A percentile compares a stretch with the other conserved stretches of the same genome.
Evolutionary conservation across 2,888 invertebrate species (phyloP).

Genomic region (Euphydryas editha): DNA sequence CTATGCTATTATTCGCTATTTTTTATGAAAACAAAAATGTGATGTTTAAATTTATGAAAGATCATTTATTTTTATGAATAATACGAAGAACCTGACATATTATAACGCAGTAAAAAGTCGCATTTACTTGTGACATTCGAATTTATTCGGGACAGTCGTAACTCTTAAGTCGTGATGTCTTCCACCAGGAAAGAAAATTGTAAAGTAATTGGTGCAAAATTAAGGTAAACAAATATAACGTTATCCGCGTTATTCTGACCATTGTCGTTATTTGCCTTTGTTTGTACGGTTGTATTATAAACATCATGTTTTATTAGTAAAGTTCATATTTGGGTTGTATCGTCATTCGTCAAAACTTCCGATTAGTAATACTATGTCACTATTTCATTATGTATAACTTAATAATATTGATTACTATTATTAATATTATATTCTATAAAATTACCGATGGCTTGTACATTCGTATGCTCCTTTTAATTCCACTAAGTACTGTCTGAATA

Average conservation of each 20-base stretch:
- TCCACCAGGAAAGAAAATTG: constrained; percentile 45
- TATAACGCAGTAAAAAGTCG: constrained; percentile 1
- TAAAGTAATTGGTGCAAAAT: constrained; percentile 34
- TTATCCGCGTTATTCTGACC: constrained; percentile 14
- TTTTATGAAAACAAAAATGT: constrained; percentile 12
- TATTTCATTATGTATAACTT: neutral
- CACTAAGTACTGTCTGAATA: neutral
- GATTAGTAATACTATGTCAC: constrained; percentile 7
- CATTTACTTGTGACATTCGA: constrained; percentile 26
- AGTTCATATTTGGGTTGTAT: constrained; percentile 1
- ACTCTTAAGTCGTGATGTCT: constrained; percentile 43
- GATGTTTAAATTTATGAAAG: constrained; percentile 5
- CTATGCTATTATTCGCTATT: constrained; percentile 16
- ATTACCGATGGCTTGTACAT: constrained; percentile 13
- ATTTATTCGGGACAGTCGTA: constrained; percentile 26
- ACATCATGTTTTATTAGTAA: constrained; percentile 9
- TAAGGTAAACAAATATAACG: constrained; percentile 28
- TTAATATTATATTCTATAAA: neutral
- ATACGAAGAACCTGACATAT: constrained; percentile 2
- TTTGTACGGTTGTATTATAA: constrained; percentile 11
- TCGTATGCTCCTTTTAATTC: constrained; percentile 9
- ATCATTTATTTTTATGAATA: constrained; percentile 16
- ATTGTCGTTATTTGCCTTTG: neutral
- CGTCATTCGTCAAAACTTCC: neutral
- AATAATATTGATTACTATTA: neutral